Evolutionary conservation across 2,888 invertebrate genomes (phyloP).

Genomic region (Teinopalpus imperialis): DNA sequence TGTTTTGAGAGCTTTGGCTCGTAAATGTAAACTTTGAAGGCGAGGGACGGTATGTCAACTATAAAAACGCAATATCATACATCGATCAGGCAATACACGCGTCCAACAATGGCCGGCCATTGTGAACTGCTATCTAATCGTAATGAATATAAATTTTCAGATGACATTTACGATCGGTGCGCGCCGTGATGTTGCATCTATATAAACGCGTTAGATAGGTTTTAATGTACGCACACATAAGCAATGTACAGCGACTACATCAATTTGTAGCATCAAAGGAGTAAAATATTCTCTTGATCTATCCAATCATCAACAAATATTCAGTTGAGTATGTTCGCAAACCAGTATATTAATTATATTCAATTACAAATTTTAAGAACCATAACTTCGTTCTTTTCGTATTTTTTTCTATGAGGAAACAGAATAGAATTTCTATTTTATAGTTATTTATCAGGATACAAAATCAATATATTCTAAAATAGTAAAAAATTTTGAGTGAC

Average conservation of each 20-base stretch:
- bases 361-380: too few species aligned
- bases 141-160: constrained; percentile 81
- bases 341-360: too few species aligned
- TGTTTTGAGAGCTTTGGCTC: constrained; percentile 48
- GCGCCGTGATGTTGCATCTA: constrained; percentile 72
- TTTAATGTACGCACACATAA: constrained; percentile 64
- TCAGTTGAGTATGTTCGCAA: constrained; percentile 38
- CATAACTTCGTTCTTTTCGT: too few species aligned
- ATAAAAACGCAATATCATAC: constrained; percentile 74
- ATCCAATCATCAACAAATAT: constrained; percentile 60
- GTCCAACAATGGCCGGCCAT: constrained; percentile 70
- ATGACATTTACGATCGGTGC: constrained; percentile 79
- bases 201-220: constrained; percentile 67
- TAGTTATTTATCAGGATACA: too few species aligned
- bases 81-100: constrained; percentile 70
- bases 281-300: constrained; percentile 58
- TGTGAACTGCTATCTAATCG: constrained; percentile 78
- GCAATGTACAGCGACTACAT: constrained; percentile 47
- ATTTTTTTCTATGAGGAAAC: too few species aligned
- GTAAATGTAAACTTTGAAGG: constrained; percentile 50
- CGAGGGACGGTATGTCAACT: constrained; percentile 48
- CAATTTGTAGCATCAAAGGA: constrained; percentile 62
- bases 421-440: too few species aligned
- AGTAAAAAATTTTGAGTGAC: too few species aligned
- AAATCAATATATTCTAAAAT: too few species aligned